Evolutionary conservation across 2,113 vertebrate genomes (phyloP).

Genomic region (Forbesichthys papilliferus): DNA sequence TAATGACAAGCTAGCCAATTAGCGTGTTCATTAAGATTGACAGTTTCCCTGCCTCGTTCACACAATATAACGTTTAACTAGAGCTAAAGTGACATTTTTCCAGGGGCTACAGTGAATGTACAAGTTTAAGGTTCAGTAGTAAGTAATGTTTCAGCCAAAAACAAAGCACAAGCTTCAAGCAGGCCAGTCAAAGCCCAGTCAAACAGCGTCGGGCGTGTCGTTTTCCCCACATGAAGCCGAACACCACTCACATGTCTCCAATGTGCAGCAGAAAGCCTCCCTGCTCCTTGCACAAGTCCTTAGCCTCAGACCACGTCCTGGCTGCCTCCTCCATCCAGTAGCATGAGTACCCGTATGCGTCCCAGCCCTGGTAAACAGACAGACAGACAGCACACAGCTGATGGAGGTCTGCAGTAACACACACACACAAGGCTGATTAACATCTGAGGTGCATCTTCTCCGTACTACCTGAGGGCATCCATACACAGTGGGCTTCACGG

Average conservation of each 20-base stretch:
- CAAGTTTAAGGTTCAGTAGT: too few species aligned
- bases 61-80: too few species aligned
- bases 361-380: slow-evolving; percentile 70
- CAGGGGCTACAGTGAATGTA: too few species aligned
- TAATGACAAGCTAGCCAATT: too few species aligned
- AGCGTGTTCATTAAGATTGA: too few species aligned
- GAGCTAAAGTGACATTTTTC: too few species aligned
- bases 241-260: slow-evolving; percentile 71
- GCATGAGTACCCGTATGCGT: slow-evolving; percentile 74
- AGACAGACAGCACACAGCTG: background rate
- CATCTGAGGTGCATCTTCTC: background rate
- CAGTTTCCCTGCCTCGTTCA: too few species aligned
- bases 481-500: slow-evolving; percentile 70
- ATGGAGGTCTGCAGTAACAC: background rate
- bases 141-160: too few species aligned
- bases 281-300: slow-evolving; percentile 64
- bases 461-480: slow-evolving; percentile 74
- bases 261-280: slow-evolving; percentile 71
- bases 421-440: too few species aligned
- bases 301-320: slow-evolving; percentile 69
- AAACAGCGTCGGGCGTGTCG: too few species aligned
- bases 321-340: slow-evolving; percentile 75
- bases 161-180: too few species aligned
- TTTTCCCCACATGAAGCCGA: background rate
- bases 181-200: too few species aligned